Evolutionary conservation across 2,797 vertebrate species (phyloP).

Genomic region (Sphenodon punctatus): DNA sequence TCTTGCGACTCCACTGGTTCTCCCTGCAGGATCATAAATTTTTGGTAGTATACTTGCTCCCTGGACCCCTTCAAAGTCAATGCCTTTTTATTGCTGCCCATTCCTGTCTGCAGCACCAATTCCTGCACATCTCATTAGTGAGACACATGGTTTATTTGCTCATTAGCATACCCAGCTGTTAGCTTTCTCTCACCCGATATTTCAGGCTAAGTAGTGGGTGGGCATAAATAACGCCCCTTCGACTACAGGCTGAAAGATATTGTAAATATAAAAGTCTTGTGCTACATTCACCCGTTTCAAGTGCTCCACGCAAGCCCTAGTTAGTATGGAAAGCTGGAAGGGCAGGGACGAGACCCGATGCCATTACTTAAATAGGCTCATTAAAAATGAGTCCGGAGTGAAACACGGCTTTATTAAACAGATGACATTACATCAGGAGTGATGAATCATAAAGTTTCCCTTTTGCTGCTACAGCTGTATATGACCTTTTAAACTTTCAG

Average conservation of each 20-base stretch:
- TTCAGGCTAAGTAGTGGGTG: conserved; percentile 65
- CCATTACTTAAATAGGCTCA: conserved; percentile 68
- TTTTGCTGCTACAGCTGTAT: conserved; percentile 55
- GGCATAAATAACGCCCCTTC: conserved; percentile 70
- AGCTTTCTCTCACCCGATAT: conserved; percentile 65
- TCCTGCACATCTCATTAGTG: conserved; percentile 65
- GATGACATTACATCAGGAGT: conserved; percentile 71
- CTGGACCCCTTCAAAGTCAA: conserved; percentile 40
- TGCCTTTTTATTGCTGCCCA: background rate
- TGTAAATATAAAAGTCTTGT: conserved; percentile 61
- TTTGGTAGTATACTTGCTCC: conserved; percentile 50
- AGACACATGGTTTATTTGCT: conserved; percentile 70
- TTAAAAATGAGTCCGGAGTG: conserved; percentile 69
- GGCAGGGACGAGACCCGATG: background rate
- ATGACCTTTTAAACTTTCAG: conserved; percentile 63
- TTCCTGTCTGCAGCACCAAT: conserved; percentile 53
- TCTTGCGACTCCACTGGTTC: too few species aligned
- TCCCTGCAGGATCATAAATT: conserved; percentile 51
- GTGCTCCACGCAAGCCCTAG: conserved; percentile 27
- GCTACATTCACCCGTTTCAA: conserved; percentile 48
- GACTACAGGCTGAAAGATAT: conserved; percentile 54
- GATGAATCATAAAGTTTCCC: conserved; percentile 72
- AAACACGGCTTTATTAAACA: conserved; percentile 71
- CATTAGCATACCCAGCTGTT: conserved; percentile 74
- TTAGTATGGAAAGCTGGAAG: conserved; percentile 19